Evolutionary conservation across 2,113 vertebrate genomes (phyloP).

Genomic region (Pelmatolapia mariae): DNA sequence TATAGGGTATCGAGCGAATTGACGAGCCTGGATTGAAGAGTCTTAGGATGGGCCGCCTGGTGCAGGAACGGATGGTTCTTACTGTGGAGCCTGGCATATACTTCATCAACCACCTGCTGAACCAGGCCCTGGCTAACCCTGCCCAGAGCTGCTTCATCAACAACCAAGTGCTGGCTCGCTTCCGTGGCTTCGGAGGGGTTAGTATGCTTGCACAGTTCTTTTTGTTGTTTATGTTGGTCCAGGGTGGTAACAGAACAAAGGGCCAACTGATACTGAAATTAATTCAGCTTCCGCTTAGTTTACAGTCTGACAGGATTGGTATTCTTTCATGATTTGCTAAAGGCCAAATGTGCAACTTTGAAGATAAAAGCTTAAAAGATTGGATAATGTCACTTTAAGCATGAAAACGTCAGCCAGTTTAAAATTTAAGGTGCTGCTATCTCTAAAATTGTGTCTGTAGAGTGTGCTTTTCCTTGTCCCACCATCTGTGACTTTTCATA

Average conservation of each 20-base stretch:
- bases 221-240: neutral
- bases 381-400: neutral
- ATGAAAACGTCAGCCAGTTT: neutral
- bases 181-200: constrained; percentile 87
- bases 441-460: neutral
- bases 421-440: neutral
- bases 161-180: constrained; percentile 75
- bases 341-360: neutral
- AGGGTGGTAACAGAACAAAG: neutral
- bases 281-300: neutral
- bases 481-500: neutral
- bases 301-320: neutral
- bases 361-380: neutral
- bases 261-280: neutral
- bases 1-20: constrained; percentile 81
- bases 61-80: constrained; percentile 89
- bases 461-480: neutral
- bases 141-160: constrained; percentile 84
- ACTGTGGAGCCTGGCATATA: constrained; percentile 95
- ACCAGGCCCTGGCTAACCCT: constrained; percentile 79
- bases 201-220: constrained; percentile 37
- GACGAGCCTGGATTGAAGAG: constrained; percentile 81
- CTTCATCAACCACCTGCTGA: constrained; percentile 89
- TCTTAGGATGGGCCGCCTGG: constrained; percentile 81
- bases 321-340: neutral